Conservation (phyloP, 1,140 invertebrate species). For the Andricus grossulariae region DNA sequence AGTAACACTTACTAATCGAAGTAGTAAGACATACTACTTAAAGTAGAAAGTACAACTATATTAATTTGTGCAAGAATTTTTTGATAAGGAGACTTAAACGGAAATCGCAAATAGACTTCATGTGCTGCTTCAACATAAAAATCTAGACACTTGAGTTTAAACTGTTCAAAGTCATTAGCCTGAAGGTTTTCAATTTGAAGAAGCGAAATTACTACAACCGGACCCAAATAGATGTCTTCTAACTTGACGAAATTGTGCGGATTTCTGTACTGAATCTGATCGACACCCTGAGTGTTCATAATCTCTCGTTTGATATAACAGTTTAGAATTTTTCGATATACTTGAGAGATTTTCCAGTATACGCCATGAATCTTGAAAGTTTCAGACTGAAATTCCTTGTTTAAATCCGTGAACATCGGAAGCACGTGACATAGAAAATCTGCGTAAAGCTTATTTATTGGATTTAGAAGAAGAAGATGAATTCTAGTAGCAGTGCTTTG, state of each 20-base stretch:
- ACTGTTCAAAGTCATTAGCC: conserved; percentile 36
- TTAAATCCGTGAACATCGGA: conserved; percentile 26
- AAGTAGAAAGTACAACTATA: no score
- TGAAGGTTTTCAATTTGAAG: background rate
- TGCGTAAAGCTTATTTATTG: no score
- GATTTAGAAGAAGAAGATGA: no score
- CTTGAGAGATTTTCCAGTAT: background rate
- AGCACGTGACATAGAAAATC: background rate
- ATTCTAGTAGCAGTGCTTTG: no score
- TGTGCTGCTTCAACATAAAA: conserved; percentile 40
- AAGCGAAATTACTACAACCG: conserved; percentile 28
- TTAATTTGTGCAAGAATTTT: conserved; percentile 39
- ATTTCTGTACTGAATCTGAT: conserved; percentile 1
- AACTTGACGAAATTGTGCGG: conserved; percentile 38
- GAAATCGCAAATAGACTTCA: conserved; percentile 40
- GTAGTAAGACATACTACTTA: no score
- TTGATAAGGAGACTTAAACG: conserved; percentile 37
- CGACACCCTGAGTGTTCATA: no score
- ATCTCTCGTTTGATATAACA: background rate
- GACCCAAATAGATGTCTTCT: conserved; percentile 39
- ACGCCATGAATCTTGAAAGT: background rate
- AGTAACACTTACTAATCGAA: no score
- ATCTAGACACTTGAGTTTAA: conserved; percentile 37
- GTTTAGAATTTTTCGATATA: background rate
- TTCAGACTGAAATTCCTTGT: conserved; percentile 30